These are phyloP conservation scores for Drosophila lowei DNA, from an alignment of 1,140 invertebrate species.

Conservation along the genomic window DNA sequence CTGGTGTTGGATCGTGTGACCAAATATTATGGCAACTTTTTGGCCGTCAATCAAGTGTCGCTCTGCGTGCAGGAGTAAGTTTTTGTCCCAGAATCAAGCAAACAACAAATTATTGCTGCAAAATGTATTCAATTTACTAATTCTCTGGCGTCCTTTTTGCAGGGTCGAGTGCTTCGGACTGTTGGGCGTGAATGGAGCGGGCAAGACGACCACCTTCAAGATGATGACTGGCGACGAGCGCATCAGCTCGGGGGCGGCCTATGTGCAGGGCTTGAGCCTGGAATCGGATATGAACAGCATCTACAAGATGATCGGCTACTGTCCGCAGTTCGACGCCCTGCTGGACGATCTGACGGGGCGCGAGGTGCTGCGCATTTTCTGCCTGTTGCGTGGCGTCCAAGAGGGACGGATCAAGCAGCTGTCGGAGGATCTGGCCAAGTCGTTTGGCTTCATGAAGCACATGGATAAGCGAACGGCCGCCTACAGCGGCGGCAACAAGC, in stretches of 20 bases:
- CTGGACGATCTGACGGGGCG: conserved; percentile 91
- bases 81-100: neutral
- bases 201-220: conserved; percentile 94
- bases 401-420: conserved; percentile 83
- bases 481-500: conserved; percentile 96
- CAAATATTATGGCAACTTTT: conserved; percentile 87
- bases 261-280: conserved; percentile 84
- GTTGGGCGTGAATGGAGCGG: conserved; percentile 94
- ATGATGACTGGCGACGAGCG: conserved; percentile 94
- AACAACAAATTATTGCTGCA: too few species aligned
- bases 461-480: conserved; percentile 84
- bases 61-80: conserved; percentile 84
- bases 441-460: conserved; percentile 83
- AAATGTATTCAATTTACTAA: neutral
- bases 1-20: conserved; percentile 84
- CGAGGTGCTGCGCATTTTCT: conserved; percentile 90
- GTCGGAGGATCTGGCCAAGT: conserved; percentile 79
- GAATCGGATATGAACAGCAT: conserved; percentile 85
- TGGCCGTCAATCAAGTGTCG: conserved; percentile 88
- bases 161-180: conserved; percentile 94
- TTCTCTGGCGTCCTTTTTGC: conserved; percentile 30
- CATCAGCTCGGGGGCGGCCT: conserved; percentile 84
- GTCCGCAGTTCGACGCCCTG: conserved; percentile 93
- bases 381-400: conserved; percentile 88
- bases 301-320: conserved; percentile 89